Evolutionary conservation across 2,113 vertebrate species (phyloP).

Genomic region (Herpailurus yagouaroundi): DNA sequence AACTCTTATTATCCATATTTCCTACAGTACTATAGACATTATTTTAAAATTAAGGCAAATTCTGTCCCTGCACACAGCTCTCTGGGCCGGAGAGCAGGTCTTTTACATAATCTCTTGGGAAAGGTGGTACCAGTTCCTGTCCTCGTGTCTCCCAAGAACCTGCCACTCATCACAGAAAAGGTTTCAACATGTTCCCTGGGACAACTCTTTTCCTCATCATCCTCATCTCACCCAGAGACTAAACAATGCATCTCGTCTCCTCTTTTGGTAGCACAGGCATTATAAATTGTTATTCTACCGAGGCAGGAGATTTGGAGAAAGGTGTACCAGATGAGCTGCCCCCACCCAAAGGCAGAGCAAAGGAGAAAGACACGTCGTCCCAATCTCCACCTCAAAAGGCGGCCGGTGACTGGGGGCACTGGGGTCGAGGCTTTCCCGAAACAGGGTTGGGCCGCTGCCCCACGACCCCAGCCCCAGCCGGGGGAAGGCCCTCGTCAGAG

Average conservation of each 20-base stretch:
- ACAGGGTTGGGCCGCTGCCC: background rate
- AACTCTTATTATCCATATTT: background rate
- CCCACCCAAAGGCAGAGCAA: conserved; percentile 8
- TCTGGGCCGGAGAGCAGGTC: background rate
- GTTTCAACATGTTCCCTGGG: conserved; percentile 36
- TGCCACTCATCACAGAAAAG: conserved; percentile 41
- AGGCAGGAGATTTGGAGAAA: background rate
- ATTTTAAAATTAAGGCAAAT: conserved; percentile 28
- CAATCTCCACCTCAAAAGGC: conserved; percentile 53
- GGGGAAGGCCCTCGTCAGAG: conserved; percentile 21
- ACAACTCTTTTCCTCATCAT: background rate
- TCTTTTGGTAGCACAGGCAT: background rate
- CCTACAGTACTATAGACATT: background rate
- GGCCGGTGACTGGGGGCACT: background rate
- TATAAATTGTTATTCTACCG: background rate
- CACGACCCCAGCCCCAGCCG: background rate
- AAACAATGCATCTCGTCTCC: conserved; percentile 28
- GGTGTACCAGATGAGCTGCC: background rate
- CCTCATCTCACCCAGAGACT: conserved; percentile 28
- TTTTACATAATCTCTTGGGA: conserved; percentile 76
- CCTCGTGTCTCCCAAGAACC: conserved; percentile 52
- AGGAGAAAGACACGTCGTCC: background rate
- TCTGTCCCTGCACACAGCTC: background rate
- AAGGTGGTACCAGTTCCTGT: conserved; percentile 39
- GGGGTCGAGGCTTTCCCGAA: conserved; percentile 1